phyloP scores from a whole-genome alignment of 2,113 vertebrate genomes.

The Formicarius rufipectus region DNA sequence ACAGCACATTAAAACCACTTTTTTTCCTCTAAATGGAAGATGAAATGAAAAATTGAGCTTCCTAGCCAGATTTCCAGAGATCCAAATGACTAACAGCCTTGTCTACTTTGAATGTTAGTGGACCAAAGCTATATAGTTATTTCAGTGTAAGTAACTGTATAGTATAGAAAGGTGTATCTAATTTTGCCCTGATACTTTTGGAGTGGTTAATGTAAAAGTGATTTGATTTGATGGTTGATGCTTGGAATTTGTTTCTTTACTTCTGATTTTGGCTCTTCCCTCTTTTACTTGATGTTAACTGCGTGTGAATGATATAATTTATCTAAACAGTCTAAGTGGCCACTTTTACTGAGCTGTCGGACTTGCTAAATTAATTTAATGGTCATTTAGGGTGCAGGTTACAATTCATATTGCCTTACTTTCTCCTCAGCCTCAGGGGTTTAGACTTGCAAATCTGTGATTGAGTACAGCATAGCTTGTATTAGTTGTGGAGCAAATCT shows the following conservation, averaged over 20 bases:
- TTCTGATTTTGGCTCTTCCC: background rate
- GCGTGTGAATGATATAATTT: background rate
- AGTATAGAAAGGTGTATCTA: background rate
- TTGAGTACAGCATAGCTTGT: background rate
- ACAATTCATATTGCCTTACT: background rate
- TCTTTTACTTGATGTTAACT: background rate
- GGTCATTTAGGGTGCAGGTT: background rate
- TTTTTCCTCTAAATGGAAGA: background rate
- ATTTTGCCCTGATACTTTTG: background rate
- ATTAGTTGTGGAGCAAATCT: background rate
- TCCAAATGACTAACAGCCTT: background rate
- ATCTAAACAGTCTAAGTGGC: background rate
- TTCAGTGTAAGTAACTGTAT: background rate
- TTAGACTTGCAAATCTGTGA: background rate
- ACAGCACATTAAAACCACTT: rapidly evolving
- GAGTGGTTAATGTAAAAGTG: background rate
- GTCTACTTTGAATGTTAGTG: background rate
- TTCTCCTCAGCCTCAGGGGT: background rate
- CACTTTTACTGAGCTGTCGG: background rate
- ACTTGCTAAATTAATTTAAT: constrained; percentile 3
- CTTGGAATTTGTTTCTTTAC: background rate
- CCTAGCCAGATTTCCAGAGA: background rate
- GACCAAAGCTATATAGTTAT: background rate
- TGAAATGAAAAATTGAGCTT: background rate
- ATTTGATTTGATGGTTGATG: background rate